These are phyloP conservation scores for Condylostylus longicornis DNA, from an alignment of 1,140 invertebrate species.

Conservation along the genomic window DNA sequence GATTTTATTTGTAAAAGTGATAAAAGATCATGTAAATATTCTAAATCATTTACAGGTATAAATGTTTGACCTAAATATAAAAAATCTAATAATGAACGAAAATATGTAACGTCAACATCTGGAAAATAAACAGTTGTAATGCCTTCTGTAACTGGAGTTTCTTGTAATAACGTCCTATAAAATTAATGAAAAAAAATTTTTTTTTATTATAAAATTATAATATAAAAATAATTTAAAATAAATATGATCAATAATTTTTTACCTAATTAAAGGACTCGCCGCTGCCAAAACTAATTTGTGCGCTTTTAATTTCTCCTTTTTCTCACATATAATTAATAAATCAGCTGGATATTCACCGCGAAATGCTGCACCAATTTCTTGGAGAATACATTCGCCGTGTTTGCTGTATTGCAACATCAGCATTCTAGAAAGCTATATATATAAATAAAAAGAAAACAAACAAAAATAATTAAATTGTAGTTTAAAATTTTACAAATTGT, in stretches of 20 bases:
- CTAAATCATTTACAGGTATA: slow-evolving; percentile 62
- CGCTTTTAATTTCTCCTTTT: slow-evolving; percentile 52
- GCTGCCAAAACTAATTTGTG: slow-evolving; percentile 69
- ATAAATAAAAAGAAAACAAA: slow-evolving; percentile 10
- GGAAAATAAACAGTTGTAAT: slow-evolving; percentile 64
- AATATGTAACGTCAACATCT: slow-evolving; percentile 57
- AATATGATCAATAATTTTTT: slow-evolving; percentile 6
- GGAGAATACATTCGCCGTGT: slow-evolving; percentile 73
- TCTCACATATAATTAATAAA: slow-evolving; percentile 65
- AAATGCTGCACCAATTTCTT: slow-evolving; percentile 71
- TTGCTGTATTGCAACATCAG: slow-evolving; percentile 79
- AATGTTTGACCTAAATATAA: slow-evolving; percentile 71
- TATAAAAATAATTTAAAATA: not conserved
- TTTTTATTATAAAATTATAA: not conserved
- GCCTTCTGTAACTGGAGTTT: slow-evolving; percentile 51
- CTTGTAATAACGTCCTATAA: slow-evolving; percentile 47
- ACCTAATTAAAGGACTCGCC: slow-evolving; percentile 62
- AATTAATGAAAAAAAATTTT: slow-evolving; percentile 5
- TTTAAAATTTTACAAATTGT: too few relatives aligned
- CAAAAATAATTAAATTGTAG: too few relatives aligned
- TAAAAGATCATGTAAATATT: slow-evolving; percentile 63
- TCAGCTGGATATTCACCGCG: slow-evolving; percentile 65
- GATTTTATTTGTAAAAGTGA: slow-evolving; percentile 69
- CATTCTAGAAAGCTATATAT: slow-evolving; percentile 42
- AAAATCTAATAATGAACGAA: slow-evolving; percentile 64